These are phyloP conservation scores for Calcarius lapponicus DNA, from an alignment of 2,797 vertebrate species.

Conservation along the genomic window DNA sequence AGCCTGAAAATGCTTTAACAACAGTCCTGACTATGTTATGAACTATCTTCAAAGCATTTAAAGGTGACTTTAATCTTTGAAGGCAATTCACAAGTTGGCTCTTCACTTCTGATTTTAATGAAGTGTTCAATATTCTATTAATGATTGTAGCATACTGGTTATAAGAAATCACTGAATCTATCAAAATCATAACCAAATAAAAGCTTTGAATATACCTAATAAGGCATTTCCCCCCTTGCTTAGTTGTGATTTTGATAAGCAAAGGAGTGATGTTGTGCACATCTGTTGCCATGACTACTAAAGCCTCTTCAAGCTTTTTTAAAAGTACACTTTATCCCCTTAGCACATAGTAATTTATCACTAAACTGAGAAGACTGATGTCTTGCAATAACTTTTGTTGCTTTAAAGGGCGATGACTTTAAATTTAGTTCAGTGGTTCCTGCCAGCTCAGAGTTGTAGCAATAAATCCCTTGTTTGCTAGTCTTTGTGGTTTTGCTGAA, in stretches of 20 bases:
- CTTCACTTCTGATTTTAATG: not conserved
- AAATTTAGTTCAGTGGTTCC: constrained; percentile 69
- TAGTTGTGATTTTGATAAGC: constrained; percentile 84
- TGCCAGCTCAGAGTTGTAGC: constrained; percentile 9
- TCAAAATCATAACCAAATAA: constrained; percentile 43
- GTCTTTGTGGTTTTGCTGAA: not conserved
- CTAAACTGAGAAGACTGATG: constrained; percentile 77
- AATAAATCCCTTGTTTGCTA: constrained; percentile 31
- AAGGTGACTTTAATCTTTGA: not conserved
- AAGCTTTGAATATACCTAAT: constrained; percentile 47
- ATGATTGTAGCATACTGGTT: not conserved
- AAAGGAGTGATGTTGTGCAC: constrained; percentile 79
- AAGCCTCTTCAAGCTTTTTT: constrained; percentile 73
- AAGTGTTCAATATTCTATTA: not conserved
- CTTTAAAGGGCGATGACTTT: constrained; percentile 74
- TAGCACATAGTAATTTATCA: constrained; percentile 86
- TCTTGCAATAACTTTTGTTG: constrained; percentile 72
- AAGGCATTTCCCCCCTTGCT: constrained; percentile 49
- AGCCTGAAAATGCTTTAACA: not conserved
- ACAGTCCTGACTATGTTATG: not conserved
- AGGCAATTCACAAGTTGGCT: not conserved
- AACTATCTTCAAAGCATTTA: not conserved
- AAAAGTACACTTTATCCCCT: constrained; percentile 84
- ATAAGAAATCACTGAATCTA: not conserved
- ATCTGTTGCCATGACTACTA: constrained; percentile 88